Conservation (phyloP, 1,140 invertebrate genomes). For the Caerostris darwini region DNA sequence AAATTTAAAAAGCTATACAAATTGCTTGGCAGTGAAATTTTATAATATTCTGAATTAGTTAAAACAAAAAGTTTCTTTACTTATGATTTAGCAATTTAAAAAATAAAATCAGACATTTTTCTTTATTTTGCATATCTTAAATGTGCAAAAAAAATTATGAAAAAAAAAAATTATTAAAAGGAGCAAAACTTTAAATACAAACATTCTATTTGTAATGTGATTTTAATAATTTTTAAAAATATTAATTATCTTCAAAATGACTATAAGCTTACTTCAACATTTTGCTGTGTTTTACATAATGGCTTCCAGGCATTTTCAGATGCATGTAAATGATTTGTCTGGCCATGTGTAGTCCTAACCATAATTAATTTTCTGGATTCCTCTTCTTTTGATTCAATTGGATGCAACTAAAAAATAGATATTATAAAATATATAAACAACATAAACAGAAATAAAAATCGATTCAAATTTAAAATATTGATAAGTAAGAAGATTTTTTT, state of each 20-base stretch:
- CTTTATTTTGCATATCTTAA: not conserved
- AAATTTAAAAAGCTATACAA: no score
- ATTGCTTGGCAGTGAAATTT: no score
- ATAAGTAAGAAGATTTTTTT: no score
- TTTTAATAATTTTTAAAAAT: not conserved
- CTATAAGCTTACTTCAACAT: not conserved
- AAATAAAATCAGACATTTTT: not conserved
- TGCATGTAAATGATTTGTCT: conserved; percentile 83
- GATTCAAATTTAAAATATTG: no score
- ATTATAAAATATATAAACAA: no score
- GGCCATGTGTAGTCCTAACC: not conserved
- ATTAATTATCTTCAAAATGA: not conserved
- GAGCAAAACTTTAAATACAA: not conserved
- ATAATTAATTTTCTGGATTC: not conserved
- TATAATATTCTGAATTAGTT: no score
- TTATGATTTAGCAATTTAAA: not conserved
- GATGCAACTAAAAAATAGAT: not conserved
- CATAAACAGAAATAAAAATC: no score
- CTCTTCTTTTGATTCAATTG: not conserved
- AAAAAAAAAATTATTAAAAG: not conserved
- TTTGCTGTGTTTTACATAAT: not conserved
- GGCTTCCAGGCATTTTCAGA: conserved; percentile 96
- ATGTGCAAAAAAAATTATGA: not conserved
- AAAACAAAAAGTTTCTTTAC: no score
- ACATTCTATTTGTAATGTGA: not conserved